Evolutionary conservation across 2,888 invertebrate genomes (phyloP).

Genomic region (Mystacides longicornis): DNA sequence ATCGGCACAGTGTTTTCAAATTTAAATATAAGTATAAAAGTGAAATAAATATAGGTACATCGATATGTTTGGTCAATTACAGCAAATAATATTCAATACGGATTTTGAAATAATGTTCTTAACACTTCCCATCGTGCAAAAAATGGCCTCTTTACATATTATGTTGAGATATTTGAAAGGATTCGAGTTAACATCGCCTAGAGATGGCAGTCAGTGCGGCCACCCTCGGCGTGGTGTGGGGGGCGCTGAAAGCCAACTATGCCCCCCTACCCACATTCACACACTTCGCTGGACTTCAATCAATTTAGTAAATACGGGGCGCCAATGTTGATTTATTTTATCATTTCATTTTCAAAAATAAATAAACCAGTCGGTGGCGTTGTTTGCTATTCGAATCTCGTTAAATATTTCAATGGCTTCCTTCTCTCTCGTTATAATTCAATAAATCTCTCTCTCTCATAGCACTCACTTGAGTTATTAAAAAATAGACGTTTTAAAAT

Average conservation of each 20-base stretch:
- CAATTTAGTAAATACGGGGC: conserved; percentile 11
- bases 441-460: too few species aligned
- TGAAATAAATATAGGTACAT: too few species aligned
- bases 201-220: too few species aligned
- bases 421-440: too few species aligned
- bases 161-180: too few species aligned
- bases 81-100: too few species aligned
- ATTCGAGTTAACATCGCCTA: too few species aligned
- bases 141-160: not conserved
- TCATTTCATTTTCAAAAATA: not conserved
- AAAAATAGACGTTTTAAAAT: too few species aligned
- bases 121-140: not conserved
- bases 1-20: too few species aligned
- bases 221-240: not conserved
- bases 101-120: not conserved
- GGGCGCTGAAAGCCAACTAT: conserved; percentile 4
- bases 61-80: too few species aligned
- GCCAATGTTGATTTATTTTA: conserved; percentile 3
- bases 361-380: not conserved
- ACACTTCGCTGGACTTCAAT: conserved; percentile 17
- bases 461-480: too few species aligned
- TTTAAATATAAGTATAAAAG: too few species aligned
- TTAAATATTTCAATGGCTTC: not conserved
- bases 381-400: not conserved
- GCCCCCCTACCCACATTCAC: conserved; percentile 10